Evolutionary conservation across 2,797 vertebrate genomes (phyloP), one percentile per base, ranked within the genome.

Genomic region (Zenarchopterus dispar): DNA sequence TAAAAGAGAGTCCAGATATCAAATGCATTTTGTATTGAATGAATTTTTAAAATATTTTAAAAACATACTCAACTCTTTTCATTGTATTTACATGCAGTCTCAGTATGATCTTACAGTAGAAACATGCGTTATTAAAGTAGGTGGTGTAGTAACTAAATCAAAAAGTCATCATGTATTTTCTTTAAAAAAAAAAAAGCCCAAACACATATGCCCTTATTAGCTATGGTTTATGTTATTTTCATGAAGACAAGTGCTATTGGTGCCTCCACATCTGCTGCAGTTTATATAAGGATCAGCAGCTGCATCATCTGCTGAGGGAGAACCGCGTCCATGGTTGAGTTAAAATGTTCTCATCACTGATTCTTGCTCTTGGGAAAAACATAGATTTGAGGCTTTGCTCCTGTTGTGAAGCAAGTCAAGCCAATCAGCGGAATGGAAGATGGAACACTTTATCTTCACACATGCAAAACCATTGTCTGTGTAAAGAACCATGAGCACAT

Each of bases 231-330:
- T 77, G 53, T 67, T 64, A 67, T 70, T 62, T 77, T 70, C 62
- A 80, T 79, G 63, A 62, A 0, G 66, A 64, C 58, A 70, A 81
- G 62, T 46, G 51, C 67, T 79, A 53, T 71, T 77, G 82, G 69
- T 82, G 79, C 71, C 70, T 47, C 52, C 67, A 78, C 84, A 88
- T 86, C 84, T 91, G 87, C 71, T 75, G 11, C 61, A 66, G 82
- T 86, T 88, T 85, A 85, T 79, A 66, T 78, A 81, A 78, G 82
- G 80, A 69, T 59, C 75, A 80, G 66, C 73, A 79, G 80, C 81
- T 75, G 75, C 73, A 61, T 84, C 82, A 70, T 77, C 75, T 80
- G 77, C 60, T 36, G 57, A 67, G 60, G 69, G 31, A 60, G 54
- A 65, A 46, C 45, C 21, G 50, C 65, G 43, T 57, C 72, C n/a